These are phyloP conservation scores for Lepus europaeus DNA, from an alignment of 2,113 vertebrate genomes.

Conservation along the genomic window DNA sequence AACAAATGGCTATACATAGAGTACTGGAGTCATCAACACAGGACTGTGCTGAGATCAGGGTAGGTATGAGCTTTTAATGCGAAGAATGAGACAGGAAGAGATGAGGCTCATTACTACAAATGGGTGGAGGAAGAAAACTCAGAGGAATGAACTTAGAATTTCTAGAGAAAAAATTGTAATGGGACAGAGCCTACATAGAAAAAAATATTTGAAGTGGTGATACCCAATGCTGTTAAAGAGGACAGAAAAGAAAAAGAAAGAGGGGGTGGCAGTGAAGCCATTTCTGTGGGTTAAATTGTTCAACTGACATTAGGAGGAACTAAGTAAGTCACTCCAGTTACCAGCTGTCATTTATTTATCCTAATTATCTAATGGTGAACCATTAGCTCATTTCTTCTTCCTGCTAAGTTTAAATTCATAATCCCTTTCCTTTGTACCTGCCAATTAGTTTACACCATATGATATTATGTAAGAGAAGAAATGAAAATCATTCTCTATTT, in stretches of 20 bases:
- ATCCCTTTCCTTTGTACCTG: conserved; percentile 58
- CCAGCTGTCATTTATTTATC: conserved; percentile 44
- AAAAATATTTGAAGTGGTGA: neutral
- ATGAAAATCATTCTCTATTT: neutral
- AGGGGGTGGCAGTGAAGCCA: neutral
- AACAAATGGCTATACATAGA: neutral
- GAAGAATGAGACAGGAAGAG: neutral
- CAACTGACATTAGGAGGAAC: neutral
- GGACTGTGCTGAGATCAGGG: neutral
- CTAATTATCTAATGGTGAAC: conserved; percentile 6
- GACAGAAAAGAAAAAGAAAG: neutral
- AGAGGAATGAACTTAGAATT: neutral
- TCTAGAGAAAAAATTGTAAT: neutral
- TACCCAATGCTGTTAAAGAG: neutral
- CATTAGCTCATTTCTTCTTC: conserved; percentile 28
- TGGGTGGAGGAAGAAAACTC: neutral
- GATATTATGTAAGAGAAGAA: conserved; percentile 43
- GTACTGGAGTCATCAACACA: neutral
- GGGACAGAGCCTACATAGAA: neutral
- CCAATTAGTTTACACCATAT: neutral
- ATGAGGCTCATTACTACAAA: neutral
- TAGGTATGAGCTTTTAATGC: neutral
- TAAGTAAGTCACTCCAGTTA: neutral
- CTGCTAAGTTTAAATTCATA: conserved; percentile 37
- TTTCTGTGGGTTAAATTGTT: neutral